Percentiles rank a stretch among this genome's conserved stretches.
phyloP scores from a whole-genome alignment of 2,113 vertebrate genomes.

The Lepus europaeus region DNA sequence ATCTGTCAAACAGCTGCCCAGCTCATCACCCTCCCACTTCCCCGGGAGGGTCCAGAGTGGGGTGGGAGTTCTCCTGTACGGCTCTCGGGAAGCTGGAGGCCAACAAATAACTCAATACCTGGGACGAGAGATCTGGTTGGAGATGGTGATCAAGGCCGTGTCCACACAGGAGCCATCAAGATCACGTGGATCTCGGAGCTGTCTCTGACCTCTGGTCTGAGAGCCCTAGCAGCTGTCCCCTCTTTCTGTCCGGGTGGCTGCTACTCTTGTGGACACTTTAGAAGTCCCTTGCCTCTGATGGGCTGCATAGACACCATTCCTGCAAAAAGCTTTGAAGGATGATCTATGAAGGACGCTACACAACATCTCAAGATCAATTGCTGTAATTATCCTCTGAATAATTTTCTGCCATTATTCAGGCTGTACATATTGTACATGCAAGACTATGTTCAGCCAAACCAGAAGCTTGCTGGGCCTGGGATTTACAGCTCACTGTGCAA shows the following conservation, averaged over 20 bases:
- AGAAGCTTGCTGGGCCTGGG: constrained; percentile 74
- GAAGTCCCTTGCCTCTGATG: constrained; percentile 54
- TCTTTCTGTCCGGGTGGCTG: background rate
- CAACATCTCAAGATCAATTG: constrained; percentile 82
- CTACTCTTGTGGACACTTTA: background rate
- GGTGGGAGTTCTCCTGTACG: background rate
- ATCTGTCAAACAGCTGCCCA: background rate
- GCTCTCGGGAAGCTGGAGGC: background rate
- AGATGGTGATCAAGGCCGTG: background rate
- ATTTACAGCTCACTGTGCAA: constrained; percentile 78
- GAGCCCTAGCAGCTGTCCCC: rapidly evolving
- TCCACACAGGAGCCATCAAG: background rate
- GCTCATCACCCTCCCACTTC: background rate
- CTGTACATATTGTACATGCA: constrained; percentile 76
- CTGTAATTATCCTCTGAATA: constrained; percentile 82
- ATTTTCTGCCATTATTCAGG: constrained; percentile 80
- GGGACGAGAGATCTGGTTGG: background rate
- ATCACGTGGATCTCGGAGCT: rapidly evolving
- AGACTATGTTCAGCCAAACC: constrained; percentile 73
- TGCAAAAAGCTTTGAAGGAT: constrained; percentile 78
- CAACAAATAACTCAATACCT: background rate
- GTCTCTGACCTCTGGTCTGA: background rate
- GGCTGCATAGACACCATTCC: constrained; percentile 25
- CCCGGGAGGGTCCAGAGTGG: background rate
- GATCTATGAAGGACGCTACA: constrained; percentile 68